phyloP scores from a whole-genome alignment of 2,888 invertebrate species.

The Torymus auratus region DNA sequence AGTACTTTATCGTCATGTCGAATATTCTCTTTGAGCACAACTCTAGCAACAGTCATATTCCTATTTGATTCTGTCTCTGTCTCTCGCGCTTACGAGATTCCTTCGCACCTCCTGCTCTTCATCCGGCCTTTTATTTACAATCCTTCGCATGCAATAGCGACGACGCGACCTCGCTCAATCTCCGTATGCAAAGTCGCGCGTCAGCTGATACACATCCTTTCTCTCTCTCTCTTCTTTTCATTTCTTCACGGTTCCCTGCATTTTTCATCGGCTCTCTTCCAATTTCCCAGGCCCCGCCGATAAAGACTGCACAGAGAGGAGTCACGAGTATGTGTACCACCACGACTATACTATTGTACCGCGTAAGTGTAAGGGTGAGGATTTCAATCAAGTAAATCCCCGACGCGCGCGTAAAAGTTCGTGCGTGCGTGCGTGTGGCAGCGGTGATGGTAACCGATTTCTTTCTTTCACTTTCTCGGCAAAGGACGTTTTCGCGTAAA shows the following conservation, averaged over 20 bases:
- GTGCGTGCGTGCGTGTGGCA: background rate
- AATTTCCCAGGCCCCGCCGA: conserved; percentile 27
- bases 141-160: background rate
- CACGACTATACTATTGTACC: no score
- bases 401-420: background rate
- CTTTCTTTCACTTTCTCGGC: no score
- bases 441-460: no score
- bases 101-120: no score
- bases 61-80: no score
- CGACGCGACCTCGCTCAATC: conserved; percentile 20
- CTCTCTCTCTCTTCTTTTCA: background rate
- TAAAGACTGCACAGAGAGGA: background rate
- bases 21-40: no score
- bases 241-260: background rate
- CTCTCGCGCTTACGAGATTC: no score
- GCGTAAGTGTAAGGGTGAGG: no score
- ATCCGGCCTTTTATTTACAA: conserved; percentile 22
- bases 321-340: no score
- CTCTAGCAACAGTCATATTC: no score
- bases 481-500: no score
- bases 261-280: conserved; percentile 40
- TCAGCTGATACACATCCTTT: background rate
- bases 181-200: conserved; percentile 34
- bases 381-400: conserved; percentile 31
- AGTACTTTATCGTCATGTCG: no score